These are phyloP conservation scores for Drosophila pullipes DNA, from an alignment of 2,888 invertebrate genomes.

Conservation along the genomic window DNA sequence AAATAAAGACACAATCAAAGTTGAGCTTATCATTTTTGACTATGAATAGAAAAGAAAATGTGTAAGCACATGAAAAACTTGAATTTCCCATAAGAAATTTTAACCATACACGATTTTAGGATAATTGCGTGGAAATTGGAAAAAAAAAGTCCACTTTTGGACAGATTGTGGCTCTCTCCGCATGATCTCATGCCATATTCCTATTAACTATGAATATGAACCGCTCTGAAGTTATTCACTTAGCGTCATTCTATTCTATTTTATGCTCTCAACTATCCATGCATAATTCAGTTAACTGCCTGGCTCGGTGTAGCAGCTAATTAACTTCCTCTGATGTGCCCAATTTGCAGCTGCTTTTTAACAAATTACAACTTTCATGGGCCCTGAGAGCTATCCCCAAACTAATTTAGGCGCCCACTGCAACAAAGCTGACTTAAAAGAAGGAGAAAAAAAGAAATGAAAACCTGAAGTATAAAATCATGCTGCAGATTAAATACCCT, in stretches of 20 bases:
- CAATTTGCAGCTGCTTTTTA: conserved; percentile 59
- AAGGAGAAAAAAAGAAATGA: not conserved
- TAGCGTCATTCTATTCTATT: conserved; percentile 21
- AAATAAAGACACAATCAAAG: not conserved
- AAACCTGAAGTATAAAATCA: not conserved
- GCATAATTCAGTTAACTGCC: conserved; percentile 52
- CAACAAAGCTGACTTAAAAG: conserved; percentile 44
- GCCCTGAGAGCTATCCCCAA: conserved; percentile 29
- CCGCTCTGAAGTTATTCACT: conserved; percentile 31
- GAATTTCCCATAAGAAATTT: not conserved
- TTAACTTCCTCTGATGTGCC: conserved; percentile 57
- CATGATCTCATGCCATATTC: conserved; percentile 28
- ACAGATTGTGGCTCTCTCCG: not conserved
- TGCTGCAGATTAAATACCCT: conserved; percentile 26
- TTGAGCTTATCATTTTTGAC: not conserved
- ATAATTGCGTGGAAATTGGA: not conserved
- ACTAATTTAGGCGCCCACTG: conserved; percentile 71
- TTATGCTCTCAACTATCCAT: conserved; percentile 25
- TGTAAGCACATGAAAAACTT: not conserved
- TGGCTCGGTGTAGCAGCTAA: conserved; percentile 44
- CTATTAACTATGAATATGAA: conserved; percentile 23
- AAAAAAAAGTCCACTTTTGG: not conserved
- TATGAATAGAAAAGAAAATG: not conserved
- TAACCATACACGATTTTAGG: not conserved
- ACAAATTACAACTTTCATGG: conserved; percentile 53